Evolutionary conservation across 1,140 invertebrate species (phyloP).

Genomic region (Hermetia illucens): DNA sequence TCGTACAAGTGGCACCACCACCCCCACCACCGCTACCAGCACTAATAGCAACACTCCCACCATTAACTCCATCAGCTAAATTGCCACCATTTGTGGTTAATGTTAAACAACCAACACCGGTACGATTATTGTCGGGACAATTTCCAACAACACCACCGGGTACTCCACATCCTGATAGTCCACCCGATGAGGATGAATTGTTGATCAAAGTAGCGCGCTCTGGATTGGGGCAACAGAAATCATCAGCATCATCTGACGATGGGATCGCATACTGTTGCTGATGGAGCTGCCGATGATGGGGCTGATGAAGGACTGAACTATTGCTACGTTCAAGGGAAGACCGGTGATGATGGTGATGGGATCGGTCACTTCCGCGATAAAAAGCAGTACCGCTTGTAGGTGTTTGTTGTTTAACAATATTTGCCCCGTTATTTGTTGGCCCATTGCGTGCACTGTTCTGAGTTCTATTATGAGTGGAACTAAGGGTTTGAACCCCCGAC

Average conservation of each 20-base stretch:
- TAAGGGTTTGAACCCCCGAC: constrained; percentile 12
- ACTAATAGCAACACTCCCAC: not conserved
- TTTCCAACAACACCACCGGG: too few relatives aligned
- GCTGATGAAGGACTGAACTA: not conserved
- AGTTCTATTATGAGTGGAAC: constrained; percentile 8
- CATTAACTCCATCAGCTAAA: constrained; percentile 2
- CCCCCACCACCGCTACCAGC: not conserved
- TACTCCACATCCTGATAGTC: too few relatives aligned
- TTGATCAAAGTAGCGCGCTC: not conserved
- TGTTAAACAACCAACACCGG: not conserved
- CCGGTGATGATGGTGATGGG: constrained; percentile 2
- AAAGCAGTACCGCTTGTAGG: not conserved
- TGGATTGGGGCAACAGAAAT: not conserved
- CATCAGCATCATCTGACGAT: not conserved
- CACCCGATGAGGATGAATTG: too few relatives aligned
- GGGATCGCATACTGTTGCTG: constrained; percentile 1
- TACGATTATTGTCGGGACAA: too few relatives aligned
- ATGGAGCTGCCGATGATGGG: constrained; percentile 1
- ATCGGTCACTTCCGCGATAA: too few relatives aligned
- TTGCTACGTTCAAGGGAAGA: not conserved
- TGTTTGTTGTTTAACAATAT: not conserved
- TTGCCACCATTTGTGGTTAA: constrained; percentile 1
- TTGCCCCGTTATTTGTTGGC: too few relatives aligned
- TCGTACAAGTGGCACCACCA: constrained; percentile 4
- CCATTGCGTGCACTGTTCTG: not conserved